Percentiles rank a stretch among this genome's conserved stretches.
phyloP scores from a whole-genome alignment of 2,797 vertebrate species.

The Hippopotamyrus pictus region DNA sequence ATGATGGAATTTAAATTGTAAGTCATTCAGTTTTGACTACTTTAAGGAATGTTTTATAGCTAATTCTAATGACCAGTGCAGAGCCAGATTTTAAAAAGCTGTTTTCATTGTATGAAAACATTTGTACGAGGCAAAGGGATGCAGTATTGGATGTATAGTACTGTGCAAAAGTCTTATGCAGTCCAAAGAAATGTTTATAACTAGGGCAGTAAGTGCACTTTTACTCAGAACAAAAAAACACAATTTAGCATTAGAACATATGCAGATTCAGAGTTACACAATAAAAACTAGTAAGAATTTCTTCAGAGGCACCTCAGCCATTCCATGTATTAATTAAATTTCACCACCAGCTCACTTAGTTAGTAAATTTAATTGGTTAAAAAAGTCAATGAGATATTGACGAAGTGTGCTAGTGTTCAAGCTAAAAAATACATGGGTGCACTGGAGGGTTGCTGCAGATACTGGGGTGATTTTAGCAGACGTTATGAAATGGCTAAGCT shows the following conservation, averaged over 20 bases:
- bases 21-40: not conserved
- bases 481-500: not conserved
- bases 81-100: not conserved
- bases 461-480: not conserved
- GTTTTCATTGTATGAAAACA: not conserved
- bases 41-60: not conserved
- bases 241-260: not conserved
- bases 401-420: not conserved
- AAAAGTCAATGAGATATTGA: not conserved
- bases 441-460: not conserved
- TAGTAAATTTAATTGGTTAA: not conserved
- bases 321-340: not conserved
- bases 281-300: not conserved
- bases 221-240: not conserved
- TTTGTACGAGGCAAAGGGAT: not conserved
- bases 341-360: not conserved
- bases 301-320: not conserved
- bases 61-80: not conserved
- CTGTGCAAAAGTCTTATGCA: not conserved
- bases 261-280: not conserved
- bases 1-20: not conserved
- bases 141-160: not conserved
- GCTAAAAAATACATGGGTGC: not conserved
- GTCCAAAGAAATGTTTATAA: not conserved
- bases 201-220: not conserved